Evolutionary conservation across 2,113 vertebrate genomes (phyloP).

Genomic region (Pelodiscus sinensis): DNA sequence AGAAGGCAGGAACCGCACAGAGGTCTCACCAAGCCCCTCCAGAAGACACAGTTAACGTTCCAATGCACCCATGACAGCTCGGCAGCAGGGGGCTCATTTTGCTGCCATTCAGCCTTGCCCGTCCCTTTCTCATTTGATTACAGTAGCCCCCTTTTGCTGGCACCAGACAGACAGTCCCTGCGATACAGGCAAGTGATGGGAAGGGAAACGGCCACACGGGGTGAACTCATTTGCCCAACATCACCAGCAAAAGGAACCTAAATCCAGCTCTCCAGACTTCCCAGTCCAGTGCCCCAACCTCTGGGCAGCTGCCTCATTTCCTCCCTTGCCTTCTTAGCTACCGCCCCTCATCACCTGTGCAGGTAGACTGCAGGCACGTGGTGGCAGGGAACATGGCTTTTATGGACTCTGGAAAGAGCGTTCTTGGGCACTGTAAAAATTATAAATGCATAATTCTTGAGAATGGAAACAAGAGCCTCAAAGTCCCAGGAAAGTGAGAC

Average conservation of each 20-base stretch:
- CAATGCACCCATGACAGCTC: fast-evolving
- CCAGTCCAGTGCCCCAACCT: no score
- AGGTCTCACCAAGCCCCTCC: neutral
- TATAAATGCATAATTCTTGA: neutral
- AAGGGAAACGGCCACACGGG: neutral
- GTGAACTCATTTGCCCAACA: neutral
- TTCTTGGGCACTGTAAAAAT: neutral
- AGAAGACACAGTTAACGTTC: neutral
- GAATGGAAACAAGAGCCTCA: neutral
- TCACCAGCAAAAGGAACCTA: neutral
- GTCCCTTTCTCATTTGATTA: neutral
- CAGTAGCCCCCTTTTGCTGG: neutral
- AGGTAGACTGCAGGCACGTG: fast-evolving
- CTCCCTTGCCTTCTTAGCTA: neutral
- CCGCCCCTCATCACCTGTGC: neutral
- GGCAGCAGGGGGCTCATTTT: neutral
- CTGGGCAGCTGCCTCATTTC: neutral
- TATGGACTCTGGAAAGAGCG: neutral
- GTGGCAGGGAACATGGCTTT: neutral
- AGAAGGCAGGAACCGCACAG: neutral
- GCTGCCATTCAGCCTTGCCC: neutral
- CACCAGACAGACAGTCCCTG: no score
- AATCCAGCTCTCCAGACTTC: neutral
- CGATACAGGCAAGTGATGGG: no score
- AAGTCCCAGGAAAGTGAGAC: neutral